Evolutionary conservation across 2,113 vertebrate species (phyloP), one percentile per base, ranked within the genome.

Genomic region (Enhydra lutris): DNA sequence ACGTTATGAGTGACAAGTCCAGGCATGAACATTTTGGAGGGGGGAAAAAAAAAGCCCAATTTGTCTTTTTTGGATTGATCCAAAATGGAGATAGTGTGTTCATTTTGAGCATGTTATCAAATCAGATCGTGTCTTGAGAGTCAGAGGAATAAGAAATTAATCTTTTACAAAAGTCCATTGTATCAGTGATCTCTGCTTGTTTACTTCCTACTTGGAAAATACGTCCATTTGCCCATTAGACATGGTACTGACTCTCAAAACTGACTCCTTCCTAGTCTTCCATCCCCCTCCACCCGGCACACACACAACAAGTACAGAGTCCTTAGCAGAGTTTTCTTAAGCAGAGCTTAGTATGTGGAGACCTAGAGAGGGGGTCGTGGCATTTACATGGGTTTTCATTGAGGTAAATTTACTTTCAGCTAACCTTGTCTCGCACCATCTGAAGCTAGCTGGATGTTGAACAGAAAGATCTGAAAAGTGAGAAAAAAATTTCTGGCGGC

Each of bases 1-100:
- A 45, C 83, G 59, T 90, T 78, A 45, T 74, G 91, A 95, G 71
- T 90, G 97, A 86, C 96, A 97, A 93, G 96, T 97, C 90, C 97
- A 97, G 96, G 91, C 95, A 97, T 34, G 97, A 97, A 80, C 69
- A 87, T 97, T 82, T 82, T 57, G 29, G 50, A 17, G 42, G 14
- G 14, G 6, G 61, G 50, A 50, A 45, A 42, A 11, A 59, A 23
- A 76, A 85, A 96, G 91, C 74, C 52, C 23, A 13, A 1, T 24
- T 90, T 95, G 83, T 92, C 97, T 96, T 93, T 91, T 95, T 42
- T 71, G n/a, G 69, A 21, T 94, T 34, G 87, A 97, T 97, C 74
- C 89, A 89, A 55, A 84, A 26, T 65, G 52, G 10, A 97, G 90
- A 98, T 97, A 94, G 88, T 5, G n/a, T 17, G 20, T 45, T 74